Evolutionary conservation across 2,888 invertebrate species (phyloP).

Genomic region (Pomacea canaliculata): DNA sequence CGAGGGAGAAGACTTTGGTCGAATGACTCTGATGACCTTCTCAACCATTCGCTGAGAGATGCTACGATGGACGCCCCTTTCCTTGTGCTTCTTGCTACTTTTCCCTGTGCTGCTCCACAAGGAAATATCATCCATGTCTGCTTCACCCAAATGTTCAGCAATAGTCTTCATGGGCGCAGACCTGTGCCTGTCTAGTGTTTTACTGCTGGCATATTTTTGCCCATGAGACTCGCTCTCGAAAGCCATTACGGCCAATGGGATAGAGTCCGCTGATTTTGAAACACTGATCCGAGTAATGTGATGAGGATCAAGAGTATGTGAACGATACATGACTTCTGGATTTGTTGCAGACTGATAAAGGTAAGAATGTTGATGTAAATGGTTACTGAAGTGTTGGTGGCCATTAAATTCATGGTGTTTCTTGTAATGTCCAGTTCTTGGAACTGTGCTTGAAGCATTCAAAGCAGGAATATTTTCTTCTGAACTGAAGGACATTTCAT

Average conservation of each 20-base stretch:
- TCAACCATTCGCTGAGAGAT: conserved; percentile 25
- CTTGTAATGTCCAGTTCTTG: not conserved
- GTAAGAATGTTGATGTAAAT: not conserved
- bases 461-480: conserved; percentile 6
- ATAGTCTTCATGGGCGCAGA: conserved; percentile 21
- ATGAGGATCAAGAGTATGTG: conserved; percentile 22
- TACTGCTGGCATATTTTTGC: not conserved
- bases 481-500: conserved; percentile 13
- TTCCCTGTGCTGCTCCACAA: conserved; percentile 10
- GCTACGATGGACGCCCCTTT: conserved; percentile 17
- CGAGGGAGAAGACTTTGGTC: conserved; percentile 1
- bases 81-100: conserved; percentile 20
- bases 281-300: conserved; percentile 29
- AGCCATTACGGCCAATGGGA: not conserved
- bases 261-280: conserved; percentile 12
- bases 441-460: conserved; percentile 2
- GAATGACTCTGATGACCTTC: conserved; percentile 9
- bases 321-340: conserved; percentile 13
- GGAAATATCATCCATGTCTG: conserved; percentile 6
- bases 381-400: not conserved
- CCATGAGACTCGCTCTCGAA: not conserved
- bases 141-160: conserved; percentile 19
- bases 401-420: not conserved
- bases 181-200: conserved; percentile 2
- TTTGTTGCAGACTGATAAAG: conserved; percentile 5